Evolutionary conservation across 2,888 invertebrate species (phyloP), one percentile per base, ranked within the genome.

Genomic region (Netelia inedita): DNA sequence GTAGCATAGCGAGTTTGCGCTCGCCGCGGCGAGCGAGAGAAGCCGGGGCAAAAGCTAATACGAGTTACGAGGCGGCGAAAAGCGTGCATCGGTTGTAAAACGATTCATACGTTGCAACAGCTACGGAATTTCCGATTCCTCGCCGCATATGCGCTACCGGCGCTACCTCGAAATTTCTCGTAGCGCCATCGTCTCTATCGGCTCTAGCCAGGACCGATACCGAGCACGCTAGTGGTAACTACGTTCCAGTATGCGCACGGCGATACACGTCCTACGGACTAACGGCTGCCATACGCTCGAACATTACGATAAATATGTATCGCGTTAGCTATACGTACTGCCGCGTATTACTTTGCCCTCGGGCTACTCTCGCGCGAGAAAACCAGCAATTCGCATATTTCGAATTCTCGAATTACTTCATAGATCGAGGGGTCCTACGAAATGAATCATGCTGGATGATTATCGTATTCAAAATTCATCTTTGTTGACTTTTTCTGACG

Each of bases 381-480:
- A 10, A 1, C 41, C 19, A 21, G 21, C 23, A 69, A 28, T 53
- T 43, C 59, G 11, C 5, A 16, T 46, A 16, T 61, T 61, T 10
- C 16, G 16, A 41, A 23, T 19, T 16, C 28, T 35, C 19, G 46
- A 46, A 75, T 75, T 50, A 65, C 35, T 46, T 19, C 19, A 3
- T 11, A 35, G 53, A 23, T 14, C 6, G 6, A 50, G 21, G 2
- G 14, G 23, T 14, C 28, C 55, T 57, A 68, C 85, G 85, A 69
- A 89, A 90, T 89, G 89, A 91, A 90, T 91, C 89, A 91, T 83
- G 65, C 11, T 1, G 69, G 79, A 78, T 88, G 89, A 91, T 91
- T 91, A 91, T 90, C 89, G 88, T 85, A 89, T 88, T 90, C 88
- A 88, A 89, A 91, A 89, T 91, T 91, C 89, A 89, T 90, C 90